Conservation (phyloP, 2,888 invertebrate species). For the Ichneumoninae sp. region DNA sequence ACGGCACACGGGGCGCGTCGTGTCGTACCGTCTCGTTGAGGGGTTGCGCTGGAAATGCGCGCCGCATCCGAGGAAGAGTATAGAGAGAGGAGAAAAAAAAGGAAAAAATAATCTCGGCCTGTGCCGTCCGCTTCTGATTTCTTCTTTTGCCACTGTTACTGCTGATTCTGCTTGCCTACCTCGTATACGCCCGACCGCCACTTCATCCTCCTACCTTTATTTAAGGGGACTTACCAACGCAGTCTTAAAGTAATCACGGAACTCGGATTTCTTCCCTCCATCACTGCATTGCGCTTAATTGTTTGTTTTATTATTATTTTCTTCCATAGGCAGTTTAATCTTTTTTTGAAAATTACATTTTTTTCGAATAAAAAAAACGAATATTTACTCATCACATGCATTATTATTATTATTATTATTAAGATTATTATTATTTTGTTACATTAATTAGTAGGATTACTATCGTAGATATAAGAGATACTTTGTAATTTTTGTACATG, state of each 20-base stretch:
- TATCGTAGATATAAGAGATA: too few relatives aligned
- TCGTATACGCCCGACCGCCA: slow-evolving; percentile 38
- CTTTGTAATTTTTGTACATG: too few relatives aligned
- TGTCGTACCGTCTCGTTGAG: slow-evolving; percentile 35
- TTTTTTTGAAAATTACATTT: neutral
- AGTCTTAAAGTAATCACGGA: slow-evolving; percentile 20
- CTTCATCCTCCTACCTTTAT: slow-evolving; percentile 31
- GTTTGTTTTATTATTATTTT: neutral
- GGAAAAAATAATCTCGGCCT: slow-evolving; percentile 57
- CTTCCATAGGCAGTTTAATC: neutral
- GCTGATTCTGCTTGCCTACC: slow-evolving; percentile 31
- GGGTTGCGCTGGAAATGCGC: slow-evolving; percentile 57
- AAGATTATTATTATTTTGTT: neutral
- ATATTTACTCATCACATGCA: too few relatives aligned
- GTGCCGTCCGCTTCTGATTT: slow-evolving; percentile 50
- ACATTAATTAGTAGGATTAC: too few relatives aligned
- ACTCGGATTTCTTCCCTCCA: slow-evolving; percentile 2
- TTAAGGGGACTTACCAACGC: slow-evolving; percentile 16
- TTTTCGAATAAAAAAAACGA: too few relatives aligned
- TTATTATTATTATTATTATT: neutral
- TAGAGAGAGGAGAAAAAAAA: slow-evolving; percentile 35
- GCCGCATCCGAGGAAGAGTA: slow-evolving; percentile 27
- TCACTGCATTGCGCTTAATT: neutral
- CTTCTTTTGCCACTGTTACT: slow-evolving; percentile 47
- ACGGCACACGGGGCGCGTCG: slow-evolving; percentile 25